Evolutionary conservation across 2,888 invertebrate genomes (phyloP), one percentile per base, ranked within the genome.

Genomic region (Clepsis dumicolana): DNA sequence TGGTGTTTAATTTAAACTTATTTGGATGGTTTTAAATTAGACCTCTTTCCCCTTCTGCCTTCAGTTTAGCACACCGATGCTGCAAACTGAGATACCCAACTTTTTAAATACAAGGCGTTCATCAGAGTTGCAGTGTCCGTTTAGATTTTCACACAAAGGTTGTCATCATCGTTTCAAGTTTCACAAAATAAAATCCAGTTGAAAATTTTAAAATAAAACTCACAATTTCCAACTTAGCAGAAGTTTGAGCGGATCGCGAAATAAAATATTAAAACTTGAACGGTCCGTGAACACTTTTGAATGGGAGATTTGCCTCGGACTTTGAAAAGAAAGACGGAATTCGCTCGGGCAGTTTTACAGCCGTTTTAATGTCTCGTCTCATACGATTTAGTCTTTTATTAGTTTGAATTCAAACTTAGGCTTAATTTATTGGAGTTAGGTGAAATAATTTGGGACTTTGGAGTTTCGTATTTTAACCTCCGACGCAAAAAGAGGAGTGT

Each of bases 201-300:
- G 41, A 56, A 24, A 25, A 48, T 41, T 14, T 25, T 12, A 50
- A 25, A 48, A 10, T 10, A 48, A 48, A 25, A 4, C 14, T n/a
- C 8, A 27, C 54, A 41, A 44, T 27, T 50, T 50, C 50, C 57
- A 48, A 32, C 44, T 25, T 7, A 27, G 44, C n/a, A 24, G 21
- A 64, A 64, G 50, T 57, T 57, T 32, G 12, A n/a, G 24, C 41
- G 21, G 64, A 65, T 59, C 59, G 25, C 21, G 7, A 52, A 59
- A 65, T 60, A 60, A 53, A 59, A 65, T 53, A 60, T 41, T 41
- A 53, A 59, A 65, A 65, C 59, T 41, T 38, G 52, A 65, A 65
- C 65, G 52, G 52, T 29, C 41, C 24, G 65, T n/a, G 41, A 53
- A 38, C 53, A 65, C 27, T 65, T 52, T 21, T 52, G 41, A 60